Evolutionary conservation across 2,888 invertebrate species (phyloP), one percentile per base, ranked within the genome.

Genomic region (Nycteola revayana): DNA sequence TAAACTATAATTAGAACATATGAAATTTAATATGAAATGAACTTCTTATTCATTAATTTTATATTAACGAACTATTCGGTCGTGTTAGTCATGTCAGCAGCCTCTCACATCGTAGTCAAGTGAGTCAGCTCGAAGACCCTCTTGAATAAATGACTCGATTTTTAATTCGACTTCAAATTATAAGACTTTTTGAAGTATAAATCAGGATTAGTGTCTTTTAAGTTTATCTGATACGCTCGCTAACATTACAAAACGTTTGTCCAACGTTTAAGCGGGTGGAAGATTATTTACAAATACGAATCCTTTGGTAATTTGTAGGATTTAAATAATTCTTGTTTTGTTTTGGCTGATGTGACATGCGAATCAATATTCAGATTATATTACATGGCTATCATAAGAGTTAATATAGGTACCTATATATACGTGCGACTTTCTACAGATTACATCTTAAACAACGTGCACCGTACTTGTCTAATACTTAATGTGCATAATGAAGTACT

Each of bases 181-280:
- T 79, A 78, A 64, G 75, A 75, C 70, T 74, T 76, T 79, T 62
- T 69, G 67, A 74, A 73, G 67, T 69, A 71, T 84, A 82, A 83
- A 79, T 75, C 72, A 66, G 75, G 81, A 75, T 88, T 85, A 88
- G 70, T 81, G 86, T 85, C 82, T 42, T 60, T 75, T 63, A 70
- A 70, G 66, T 67, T 61, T 65, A 60, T 67, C 54, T 65, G 73
- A 74, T 71, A 60, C 59, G 73, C 54, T 62, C 64, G 67, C 57
- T 69, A 67, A 70, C 66, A 74, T 75, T 66, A 74, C 66, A 76
- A 79, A 82, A 77, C 79, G 72, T 83, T 79, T 79, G 78, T 77
- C 76, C 78, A 75, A 77, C 70, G 61, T 61, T 60, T 75, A 74
- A 75, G 68, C 63, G 61, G 70, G 68, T 67, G 59, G 52, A 60